Evolutionary conservation across 2,888 invertebrate genomes (phyloP).

Genomic region (Drosophila imparisetae): DNA sequence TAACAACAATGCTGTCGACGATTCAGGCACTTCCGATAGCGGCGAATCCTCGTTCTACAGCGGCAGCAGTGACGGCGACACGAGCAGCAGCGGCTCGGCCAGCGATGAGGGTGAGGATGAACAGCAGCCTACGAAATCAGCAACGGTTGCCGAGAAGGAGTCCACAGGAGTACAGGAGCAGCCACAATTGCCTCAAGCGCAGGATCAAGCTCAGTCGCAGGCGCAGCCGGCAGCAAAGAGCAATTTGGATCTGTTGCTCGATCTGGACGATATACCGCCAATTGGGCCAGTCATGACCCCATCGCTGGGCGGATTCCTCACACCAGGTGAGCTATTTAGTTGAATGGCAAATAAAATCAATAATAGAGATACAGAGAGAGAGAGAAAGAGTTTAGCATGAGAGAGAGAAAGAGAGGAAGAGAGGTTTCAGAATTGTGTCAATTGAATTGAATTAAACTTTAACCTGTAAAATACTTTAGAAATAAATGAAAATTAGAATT

Average conservation of each 20-base stretch:
- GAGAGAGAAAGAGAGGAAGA: neutral
- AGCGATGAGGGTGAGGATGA: slow-evolving; percentile 12
- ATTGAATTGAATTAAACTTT: neutral
- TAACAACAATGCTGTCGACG: slow-evolving; percentile 35
- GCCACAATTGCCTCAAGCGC: neutral
- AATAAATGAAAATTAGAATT: neutral
- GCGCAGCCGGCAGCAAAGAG: slow-evolving; percentile 84
- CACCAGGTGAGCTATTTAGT: slow-evolving; percentile 85
- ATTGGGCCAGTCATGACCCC: slow-evolving; percentile 90
- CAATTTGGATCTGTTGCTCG: slow-evolving; percentile 93
- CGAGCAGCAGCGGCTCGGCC: slow-evolving; percentile 45
- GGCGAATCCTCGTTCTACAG: slow-evolving; percentile 77
- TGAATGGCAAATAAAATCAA: neutral
- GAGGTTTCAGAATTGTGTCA: neutral
- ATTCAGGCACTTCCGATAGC: slow-evolving; percentile 79
- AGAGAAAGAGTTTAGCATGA: neutral
- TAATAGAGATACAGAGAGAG: neutral
- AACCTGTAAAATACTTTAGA: neutral
- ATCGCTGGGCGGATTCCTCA: slow-evolving; percentile 91
- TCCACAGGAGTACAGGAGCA: slow-evolving; percentile 21
- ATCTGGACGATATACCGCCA: slow-evolving; percentile 91
- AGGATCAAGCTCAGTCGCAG: neutral
- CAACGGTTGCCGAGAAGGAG: neutral
- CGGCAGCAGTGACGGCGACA: slow-evolving; percentile 56
- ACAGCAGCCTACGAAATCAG: neutral